phyloP scores from a whole-genome alignment of 1,140 invertebrate species.

The Ganaspis sp. region DNA sequence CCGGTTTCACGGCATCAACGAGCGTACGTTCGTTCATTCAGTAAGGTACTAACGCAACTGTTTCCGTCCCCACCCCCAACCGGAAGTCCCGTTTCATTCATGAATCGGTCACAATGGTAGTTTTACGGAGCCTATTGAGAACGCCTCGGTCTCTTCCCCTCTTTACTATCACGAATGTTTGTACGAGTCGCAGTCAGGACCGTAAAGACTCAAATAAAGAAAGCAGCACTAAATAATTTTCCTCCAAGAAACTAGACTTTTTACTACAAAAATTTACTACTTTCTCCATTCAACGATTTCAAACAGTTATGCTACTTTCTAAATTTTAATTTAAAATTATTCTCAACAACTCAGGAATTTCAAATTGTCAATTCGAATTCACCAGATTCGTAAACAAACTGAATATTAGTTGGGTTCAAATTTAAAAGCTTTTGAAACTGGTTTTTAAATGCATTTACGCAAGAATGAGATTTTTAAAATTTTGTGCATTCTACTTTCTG shows the following conservation, averaged over 20 bases:
- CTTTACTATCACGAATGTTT: constrained; percentile 17
- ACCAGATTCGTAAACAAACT: too few species aligned
- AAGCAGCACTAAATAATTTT: background rate
- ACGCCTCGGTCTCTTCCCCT: constrained; percentile 55
- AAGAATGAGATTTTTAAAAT: too few species aligned
- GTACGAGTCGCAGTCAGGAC: constrained; percentile 17
- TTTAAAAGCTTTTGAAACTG: too few species aligned
- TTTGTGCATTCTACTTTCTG: too few species aligned
- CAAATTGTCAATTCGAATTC: too few species aligned
- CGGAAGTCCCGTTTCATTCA: constrained; percentile 73
- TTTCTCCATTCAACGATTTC: background rate
- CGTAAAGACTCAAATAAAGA: background rate
- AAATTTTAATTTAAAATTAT: too few species aligned
- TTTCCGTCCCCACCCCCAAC: constrained; percentile 70
- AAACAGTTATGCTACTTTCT: too few species aligned
- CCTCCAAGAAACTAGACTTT: background rate
- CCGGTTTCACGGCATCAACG: constrained; percentile 53
- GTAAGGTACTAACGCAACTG: constrained; percentile 70
- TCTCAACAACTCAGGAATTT: too few species aligned
- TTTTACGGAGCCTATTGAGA: constrained; percentile 72
- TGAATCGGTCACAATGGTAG: constrained; percentile 73
- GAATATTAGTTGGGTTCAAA: too few species aligned
- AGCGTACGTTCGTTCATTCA: constrained; percentile 61
- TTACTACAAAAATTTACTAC: background rate
- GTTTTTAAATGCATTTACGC: too few species aligned